Conservation (phyloP, 2,888 invertebrate genomes). For the Ganaspis brasiliensis region DNA sequence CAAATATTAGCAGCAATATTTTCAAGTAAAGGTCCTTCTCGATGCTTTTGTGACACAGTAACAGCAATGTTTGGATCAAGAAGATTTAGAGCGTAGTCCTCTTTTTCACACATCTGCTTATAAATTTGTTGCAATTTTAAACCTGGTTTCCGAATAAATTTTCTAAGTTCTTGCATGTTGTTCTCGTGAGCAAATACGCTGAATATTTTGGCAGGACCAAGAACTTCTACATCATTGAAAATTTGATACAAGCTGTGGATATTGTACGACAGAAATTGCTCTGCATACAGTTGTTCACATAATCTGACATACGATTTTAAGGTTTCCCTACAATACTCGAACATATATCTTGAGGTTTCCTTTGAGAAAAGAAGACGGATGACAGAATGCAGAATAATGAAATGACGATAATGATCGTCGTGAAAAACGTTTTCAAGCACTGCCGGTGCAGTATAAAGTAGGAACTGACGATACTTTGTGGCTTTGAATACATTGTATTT, state of each 20-base stretch:
- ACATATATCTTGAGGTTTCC: conserved; percentile 2
- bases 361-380: conserved; percentile 18
- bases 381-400: conserved; percentile 43
- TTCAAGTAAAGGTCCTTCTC: conserved; percentile 21
- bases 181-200: neutral
- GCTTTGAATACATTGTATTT: conserved; percentile 46
- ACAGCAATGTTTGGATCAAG: neutral
- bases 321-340: conserved; percentile 11
- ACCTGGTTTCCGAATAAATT: conserved; percentile 4
- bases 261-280: conserved; percentile 20
- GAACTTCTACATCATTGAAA: neutral
- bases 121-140: conserved; percentile 22
- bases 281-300: conserved; percentile 5
- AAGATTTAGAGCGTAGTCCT: neutral
- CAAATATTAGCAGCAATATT: neutral
- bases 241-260: conserved; percentile 15
- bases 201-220: neutral
- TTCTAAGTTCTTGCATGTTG: conserved; percentile 10
- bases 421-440: conserved; percentile 15
- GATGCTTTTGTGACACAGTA: neutral
- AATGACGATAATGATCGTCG: conserved; percentile 41
- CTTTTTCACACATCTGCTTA: conserved; percentile 13
- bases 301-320: conserved; percentile 10
- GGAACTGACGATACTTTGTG: conserved; percentile 47
- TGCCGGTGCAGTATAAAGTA: conserved; percentile 43